A percentile compares a stretch with the other conserved stretches of the same genome.
Conservation (phyloP, 92 coral and sea anemone species). For the Blastomussa wellsi region DNA sequence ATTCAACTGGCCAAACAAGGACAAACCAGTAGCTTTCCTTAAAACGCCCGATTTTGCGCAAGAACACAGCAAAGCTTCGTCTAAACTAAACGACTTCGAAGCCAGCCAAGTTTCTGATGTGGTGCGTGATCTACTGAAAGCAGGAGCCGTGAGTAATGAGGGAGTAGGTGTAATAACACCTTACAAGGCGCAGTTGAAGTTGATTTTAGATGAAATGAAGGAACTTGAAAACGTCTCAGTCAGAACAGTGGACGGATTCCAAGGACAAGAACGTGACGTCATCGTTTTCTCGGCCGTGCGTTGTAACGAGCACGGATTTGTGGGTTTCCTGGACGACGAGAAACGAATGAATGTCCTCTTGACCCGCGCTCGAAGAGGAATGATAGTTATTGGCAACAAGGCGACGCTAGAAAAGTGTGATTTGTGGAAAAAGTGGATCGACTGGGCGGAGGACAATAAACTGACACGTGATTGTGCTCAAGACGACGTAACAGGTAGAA, state of each 20-base stretch:
- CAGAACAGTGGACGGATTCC: slow-evolving; percentile 86
- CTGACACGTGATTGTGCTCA: slow-evolving; percentile 23
- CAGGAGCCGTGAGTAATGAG: slow-evolving; percentile 39
- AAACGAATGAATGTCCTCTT: slow-evolving; percentile 74
- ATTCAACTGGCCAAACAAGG: slow-evolving; percentile 62
- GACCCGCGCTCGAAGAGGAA: slow-evolving; percentile 83
- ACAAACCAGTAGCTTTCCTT: slow-evolving; percentile 66
- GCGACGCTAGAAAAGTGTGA: slow-evolving; percentile 55
- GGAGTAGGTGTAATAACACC: slow-evolving; percentile 75
- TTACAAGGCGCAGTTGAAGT: slow-evolving; percentile 64
- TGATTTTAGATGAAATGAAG: slow-evolving; percentile 38
- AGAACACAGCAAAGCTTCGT: slow-evolving; percentile 57
- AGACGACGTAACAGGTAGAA: slow-evolving; percentile 17
- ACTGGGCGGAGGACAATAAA: slow-evolving; percentile 48
- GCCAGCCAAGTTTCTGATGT: slow-evolving; percentile 48
- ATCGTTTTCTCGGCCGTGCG: slow-evolving; percentile 86
- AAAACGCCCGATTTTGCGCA: slow-evolving; percentile 44
- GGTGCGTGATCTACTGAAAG: slow-evolving; percentile 46
- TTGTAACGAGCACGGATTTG: slow-evolving; percentile 70
- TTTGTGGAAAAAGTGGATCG: slow-evolving; percentile 67
- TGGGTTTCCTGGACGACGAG: slow-evolving; percentile 77
- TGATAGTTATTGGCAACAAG: slow-evolving; percentile 71
- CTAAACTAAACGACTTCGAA: slow-evolving; percentile 63
- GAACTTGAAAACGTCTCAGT: slow-evolving; percentile 51
- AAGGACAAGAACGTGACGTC: slow-evolving; percentile 86